Evolutionary conservation across 2,888 invertebrate species (phyloP), one percentile per base, ranked within the genome.

Genomic region (Scaptomyza parva): DNA sequence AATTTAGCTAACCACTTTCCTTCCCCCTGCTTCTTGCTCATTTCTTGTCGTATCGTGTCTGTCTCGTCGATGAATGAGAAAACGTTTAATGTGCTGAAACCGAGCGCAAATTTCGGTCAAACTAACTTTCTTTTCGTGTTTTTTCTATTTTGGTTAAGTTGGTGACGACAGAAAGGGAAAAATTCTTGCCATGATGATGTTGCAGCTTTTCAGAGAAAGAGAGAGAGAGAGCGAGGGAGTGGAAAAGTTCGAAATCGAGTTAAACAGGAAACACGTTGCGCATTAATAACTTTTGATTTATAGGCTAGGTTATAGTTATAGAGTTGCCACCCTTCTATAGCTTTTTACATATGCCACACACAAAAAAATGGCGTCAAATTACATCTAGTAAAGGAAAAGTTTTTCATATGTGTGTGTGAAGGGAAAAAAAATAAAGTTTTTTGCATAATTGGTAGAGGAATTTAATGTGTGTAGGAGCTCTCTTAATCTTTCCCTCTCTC

Each of bases 201-300:
- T 35, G 30, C 37, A 41, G 44, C 57, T 51, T 48, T n/a, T n/a
- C n/a, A 54, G 54, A 41, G 12, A 12, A 4, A 9, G 28, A 28
- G 11, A n/a, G 2, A 30, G 22, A 54, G 54, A 41, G 12, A 12
- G 12, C 3, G 28, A 28, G 11, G 5, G 2, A 30, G 22, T 11
- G 28, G n/a, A n/a, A n/a, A n/a, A 18, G 18, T 37, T 20, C 22
- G 62, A 73, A 83, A 84, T 73, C 41, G 64, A 71, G 71, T 64
- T 54, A 35, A 52, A 68, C 55, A 20, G 47, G 33, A 45, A 72
- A 72, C 83, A 81, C 68, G 88, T 82, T 78, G 72, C 62, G 67
- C 76, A 82, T 85, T 81, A 81, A 87, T 87, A 81, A 81, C 76
- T 85, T 78, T 69, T 71, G 86, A 85, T 87, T 81, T 81, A 78